Conservation (phyloP, 2,888 invertebrate species). For the Eristalinus sepulchralis region DNA sequence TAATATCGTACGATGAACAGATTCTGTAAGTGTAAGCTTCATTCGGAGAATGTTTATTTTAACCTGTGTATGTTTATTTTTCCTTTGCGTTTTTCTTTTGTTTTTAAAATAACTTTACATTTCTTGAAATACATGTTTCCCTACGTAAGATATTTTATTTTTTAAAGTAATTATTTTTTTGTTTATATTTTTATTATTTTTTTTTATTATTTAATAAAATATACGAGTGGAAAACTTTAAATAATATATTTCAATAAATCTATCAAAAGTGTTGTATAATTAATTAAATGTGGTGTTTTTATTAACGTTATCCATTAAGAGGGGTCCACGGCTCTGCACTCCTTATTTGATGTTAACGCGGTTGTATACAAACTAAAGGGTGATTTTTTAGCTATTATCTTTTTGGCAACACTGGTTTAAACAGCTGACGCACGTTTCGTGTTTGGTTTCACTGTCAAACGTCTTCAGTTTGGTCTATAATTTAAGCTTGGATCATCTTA, state of each 20-base stretch:
- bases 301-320: not conserved
- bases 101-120: not conserved
- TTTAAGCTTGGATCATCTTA: too few species aligned
- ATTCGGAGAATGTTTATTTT: slow-evolving; percentile 34
- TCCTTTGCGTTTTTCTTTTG: slow-evolving; percentile 18
- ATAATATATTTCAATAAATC: slow-evolving; percentile 70
- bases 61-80: slow-evolving; percentile 27
- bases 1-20: not conserved
- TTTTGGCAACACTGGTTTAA: too few species aligned
- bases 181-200: slow-evolving; percentile 19
- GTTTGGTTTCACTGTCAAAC: too few species aligned
- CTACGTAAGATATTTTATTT: slow-evolving; percentile 44
- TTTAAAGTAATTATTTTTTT: slow-evolving; percentile 27
- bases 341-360: too few species aligned
- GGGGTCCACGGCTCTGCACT: too few species aligned
- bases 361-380: too few species aligned
- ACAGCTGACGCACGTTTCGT: too few species aligned
- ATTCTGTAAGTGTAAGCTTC: slow-evolving; percentile 44
- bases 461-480: too few species aligned
- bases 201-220: slow-evolving; percentile 47
- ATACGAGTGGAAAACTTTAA: slow-evolving; percentile 53
- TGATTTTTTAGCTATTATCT: too few species aligned
- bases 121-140: slow-evolving; percentile 41
- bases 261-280: slow-evolving; percentile 68
- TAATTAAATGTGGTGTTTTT: not conserved